Evolutionary conservation across 2,888 invertebrate species (phyloP), one percentile per base, ranked within the genome.

Genomic region (Scelioninae gen. 1): DNA sequence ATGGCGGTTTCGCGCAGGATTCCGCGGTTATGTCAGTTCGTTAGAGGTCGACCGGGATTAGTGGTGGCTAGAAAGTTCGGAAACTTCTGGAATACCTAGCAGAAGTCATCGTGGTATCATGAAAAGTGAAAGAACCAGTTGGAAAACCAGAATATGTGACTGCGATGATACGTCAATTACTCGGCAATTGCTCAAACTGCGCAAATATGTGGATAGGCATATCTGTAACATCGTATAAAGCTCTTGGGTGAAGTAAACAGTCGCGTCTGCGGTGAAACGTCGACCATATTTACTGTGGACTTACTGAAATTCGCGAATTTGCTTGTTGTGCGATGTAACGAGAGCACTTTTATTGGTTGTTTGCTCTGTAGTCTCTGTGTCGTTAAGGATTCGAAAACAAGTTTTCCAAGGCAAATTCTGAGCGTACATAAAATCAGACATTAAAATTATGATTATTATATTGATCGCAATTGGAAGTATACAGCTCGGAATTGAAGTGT

Each of bases 121-220:
- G 23, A 23, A 23, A 23, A 23, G 23, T 23, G 23, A 23, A 23
- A 23, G 23, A 23, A 23, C 23, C 23, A 23, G 23, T 23, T 23
- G 23, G 23, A 23, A 23, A 23, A 23, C 23, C 23, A 23, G 23
- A 23, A 23, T 23, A 23, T 23, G 23, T 23, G 23, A 23, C 23
- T 23, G 1, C 4, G 43, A 5, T 1, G 11, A 10, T 29, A 31
- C 34, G 55, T 38, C 78, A 43, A 38, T 38, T 29, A 38, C 58
- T 10, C 60, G 56, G 31, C 55, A 60, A 65, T 65, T 51, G 34
- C 75, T 74, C 53, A 58, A 75, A 62, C 49, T 56, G 43, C 71
- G 83, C 76, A 76, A 77, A 79, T 79, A 83, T 76, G 83, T 76
- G 82, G 69, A 78, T 82, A 82, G 78, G 78, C 78, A 58, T 82